Percentiles rank a stretch among this genome's conserved stretches.
These are phyloP conservation scores for Microcaecilia unicolor DNA, from an alignment of 2,797 vertebrate genomes.

Conservation along the genomic window DNA sequence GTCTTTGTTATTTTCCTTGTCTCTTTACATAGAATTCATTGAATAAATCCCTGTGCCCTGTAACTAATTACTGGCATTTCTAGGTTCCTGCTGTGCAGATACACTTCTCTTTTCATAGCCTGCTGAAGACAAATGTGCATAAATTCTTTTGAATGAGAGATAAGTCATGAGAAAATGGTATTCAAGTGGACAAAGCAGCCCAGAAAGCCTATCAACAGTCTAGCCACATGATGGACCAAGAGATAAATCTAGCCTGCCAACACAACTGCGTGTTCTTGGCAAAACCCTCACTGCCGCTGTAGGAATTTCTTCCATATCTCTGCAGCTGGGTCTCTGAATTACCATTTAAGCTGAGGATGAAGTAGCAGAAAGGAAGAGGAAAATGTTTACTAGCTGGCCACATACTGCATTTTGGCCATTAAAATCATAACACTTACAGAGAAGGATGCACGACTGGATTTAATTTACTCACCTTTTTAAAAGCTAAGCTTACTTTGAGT, in stretches of 20 bases:
- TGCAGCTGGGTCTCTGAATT: background rate
- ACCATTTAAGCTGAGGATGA: fast-evolving
- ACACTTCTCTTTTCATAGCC: conserved; percentile 5
- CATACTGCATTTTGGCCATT: too few relatives aligned
- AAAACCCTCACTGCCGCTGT: conserved; percentile 5
- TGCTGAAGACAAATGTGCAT: background rate
- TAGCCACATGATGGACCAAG: background rate
- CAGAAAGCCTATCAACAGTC: background rate
- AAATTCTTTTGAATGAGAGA: background rate
- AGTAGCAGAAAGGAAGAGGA: background rate
- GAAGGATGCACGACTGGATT: too few relatives aligned
- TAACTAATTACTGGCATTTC: conserved; percentile 12
- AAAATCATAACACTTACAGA: too few relatives aligned
- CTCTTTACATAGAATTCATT: conserved; percentile 2
- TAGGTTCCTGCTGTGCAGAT: background rate
- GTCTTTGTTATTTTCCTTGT: conserved; percentile 9
- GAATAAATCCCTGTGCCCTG: conserved; percentile 5
- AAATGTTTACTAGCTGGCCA: too few relatives aligned
- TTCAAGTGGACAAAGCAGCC: background rate
- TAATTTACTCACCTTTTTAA: too few relatives aligned
- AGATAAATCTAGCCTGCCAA: conserved; percentile 12
- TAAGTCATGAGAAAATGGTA: background rate
- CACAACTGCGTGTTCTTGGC: conserved; percentile 1
- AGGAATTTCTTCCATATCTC: background rate
- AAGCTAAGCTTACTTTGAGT: too few relatives aligned